phyloP scores from a whole-genome alignment of 2,113 vertebrate species.

The Menura novaehollandiae region DNA sequence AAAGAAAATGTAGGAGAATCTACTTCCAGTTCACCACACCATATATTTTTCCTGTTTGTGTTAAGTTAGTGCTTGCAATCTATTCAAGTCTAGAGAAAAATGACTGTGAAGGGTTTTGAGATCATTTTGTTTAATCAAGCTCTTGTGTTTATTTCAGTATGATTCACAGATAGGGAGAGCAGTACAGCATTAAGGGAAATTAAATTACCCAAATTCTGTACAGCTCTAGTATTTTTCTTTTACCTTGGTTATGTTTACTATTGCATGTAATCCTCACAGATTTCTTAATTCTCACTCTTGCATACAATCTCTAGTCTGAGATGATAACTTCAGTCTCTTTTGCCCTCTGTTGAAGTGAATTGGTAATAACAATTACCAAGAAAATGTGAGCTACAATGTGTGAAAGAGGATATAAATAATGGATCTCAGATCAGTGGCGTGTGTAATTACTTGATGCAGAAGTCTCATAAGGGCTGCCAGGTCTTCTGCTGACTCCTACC shows the following conservation, averaged over 20 bases:
- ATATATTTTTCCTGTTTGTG: neutral
- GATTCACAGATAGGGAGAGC: neutral
- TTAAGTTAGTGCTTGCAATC: neutral
- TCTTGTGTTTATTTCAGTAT: neutral
- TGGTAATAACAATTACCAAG: slow-evolving; percentile 61
- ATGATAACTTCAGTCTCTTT: slow-evolving; percentile 66
- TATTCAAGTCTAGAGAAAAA: neutral
- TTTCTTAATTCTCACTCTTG: slow-evolving; percentile 33
- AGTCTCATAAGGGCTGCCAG: neutral
- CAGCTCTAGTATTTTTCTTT: slow-evolving; percentile 33
- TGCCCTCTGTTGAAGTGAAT: slow-evolving; percentile 69
- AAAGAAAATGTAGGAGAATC: neutral
- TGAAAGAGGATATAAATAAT: slow-evolving; percentile 51
- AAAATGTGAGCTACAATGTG: slow-evolving; percentile 12
- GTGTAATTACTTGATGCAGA: slow-evolving; percentile 56
- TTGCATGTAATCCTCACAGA: slow-evolving; percentile 1
- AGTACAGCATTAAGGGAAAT: slow-evolving; percentile 19
- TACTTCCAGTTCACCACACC: neutral
- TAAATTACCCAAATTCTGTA: slow-evolving; percentile 7
- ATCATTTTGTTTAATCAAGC: neutral
- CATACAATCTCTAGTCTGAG: neutral
- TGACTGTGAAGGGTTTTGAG: neutral
- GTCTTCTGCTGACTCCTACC: neutral
- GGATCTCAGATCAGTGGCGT: slow-evolving; percentile 33
- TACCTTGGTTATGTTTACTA: neutral